These are phyloP conservation scores for Ptyas mucosa DNA, from an alignment of 2,113 vertebrate genomes.

Conservation along the genomic window DNA sequence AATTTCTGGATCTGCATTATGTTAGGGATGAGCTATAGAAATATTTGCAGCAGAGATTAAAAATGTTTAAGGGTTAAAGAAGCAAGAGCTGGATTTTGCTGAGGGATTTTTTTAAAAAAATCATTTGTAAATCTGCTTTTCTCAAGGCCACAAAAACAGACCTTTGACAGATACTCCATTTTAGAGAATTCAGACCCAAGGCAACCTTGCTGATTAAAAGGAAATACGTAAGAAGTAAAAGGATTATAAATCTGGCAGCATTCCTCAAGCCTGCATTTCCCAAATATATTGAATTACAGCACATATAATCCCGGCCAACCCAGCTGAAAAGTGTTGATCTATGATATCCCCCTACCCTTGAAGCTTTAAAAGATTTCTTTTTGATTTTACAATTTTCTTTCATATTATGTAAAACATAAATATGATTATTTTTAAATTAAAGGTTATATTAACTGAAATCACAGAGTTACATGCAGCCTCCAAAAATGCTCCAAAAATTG, in stretches of 20 bases:
- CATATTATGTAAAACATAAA: background rate
- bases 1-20: background rate
- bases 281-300: background rate
- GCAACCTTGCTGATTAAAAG: background rate
- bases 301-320: background rate
- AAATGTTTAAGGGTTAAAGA: background rate
- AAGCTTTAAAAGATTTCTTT: accelerated
- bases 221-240: background rate
- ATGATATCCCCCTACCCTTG: background rate
- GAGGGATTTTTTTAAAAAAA: background rate
- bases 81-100: background rate
- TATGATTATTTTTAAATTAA: background rate
- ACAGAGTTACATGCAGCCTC: background rate
- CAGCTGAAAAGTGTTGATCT: background rate
- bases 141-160: constrained; percentile 15
- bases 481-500: background rate
- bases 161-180: background rate
- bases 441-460: background rate
- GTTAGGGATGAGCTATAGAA: background rate
- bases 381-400: background rate
- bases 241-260: background rate
- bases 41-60: background rate
- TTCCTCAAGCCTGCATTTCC: background rate
- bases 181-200: background rate
- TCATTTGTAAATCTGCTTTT: constrained; percentile 5